Percentiles rank a stretch among this genome's conserved stretches.
phyloP scores from a whole-genome alignment of 2,888 invertebrate genomes.

The Amphipoea oculea region DNA sequence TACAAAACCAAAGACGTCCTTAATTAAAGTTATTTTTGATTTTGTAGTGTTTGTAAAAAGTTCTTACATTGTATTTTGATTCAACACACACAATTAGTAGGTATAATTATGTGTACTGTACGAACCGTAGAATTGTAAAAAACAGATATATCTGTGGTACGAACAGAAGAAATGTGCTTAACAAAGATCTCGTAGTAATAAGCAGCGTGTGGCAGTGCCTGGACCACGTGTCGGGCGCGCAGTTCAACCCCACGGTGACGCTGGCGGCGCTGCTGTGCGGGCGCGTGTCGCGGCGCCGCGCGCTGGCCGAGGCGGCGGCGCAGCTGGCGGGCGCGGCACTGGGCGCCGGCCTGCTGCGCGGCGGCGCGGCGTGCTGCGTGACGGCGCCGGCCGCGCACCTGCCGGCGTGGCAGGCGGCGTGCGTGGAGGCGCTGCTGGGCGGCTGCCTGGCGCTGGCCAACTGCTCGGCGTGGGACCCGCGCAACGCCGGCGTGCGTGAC shows the following conservation, averaged over 20 bases:
- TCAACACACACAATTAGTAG: background rate
- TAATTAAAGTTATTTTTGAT: no score
- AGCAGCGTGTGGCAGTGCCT: slow-evolving; percentile 87
- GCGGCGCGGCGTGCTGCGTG: slow-evolving; percentile 83
- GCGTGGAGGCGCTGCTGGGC: slow-evolving; percentile 91
- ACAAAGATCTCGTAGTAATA: background rate
- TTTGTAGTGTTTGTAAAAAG: background rate
- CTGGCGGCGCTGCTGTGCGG: slow-evolving; percentile 91
- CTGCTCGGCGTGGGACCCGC: slow-evolving; percentile 93
- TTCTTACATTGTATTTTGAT: background rate
- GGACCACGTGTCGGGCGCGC: slow-evolving; percentile 94
- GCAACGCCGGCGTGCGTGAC: slow-evolving; percentile 91
- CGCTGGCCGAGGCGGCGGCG: slow-evolving; percentile 90
- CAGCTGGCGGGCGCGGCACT: slow-evolving; percentile 92
- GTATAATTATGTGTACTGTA: background rate
- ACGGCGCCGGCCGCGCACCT: slow-evolving; percentile 81
- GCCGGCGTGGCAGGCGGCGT: slow-evolving; percentile 88
- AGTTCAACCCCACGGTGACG: slow-evolving; percentile 94
- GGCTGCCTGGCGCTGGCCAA: slow-evolving; percentile 92
- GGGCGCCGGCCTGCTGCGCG: slow-evolving; percentile 87
- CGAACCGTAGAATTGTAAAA: background rate
- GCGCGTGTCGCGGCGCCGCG: slow-evolving; percentile 87
- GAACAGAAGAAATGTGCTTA: background rate
- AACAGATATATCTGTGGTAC: background rate
- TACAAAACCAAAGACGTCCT: no score